Conservation (phyloP, 2,113 vertebrate genomes). For the Gallinago undulata region DNA sequence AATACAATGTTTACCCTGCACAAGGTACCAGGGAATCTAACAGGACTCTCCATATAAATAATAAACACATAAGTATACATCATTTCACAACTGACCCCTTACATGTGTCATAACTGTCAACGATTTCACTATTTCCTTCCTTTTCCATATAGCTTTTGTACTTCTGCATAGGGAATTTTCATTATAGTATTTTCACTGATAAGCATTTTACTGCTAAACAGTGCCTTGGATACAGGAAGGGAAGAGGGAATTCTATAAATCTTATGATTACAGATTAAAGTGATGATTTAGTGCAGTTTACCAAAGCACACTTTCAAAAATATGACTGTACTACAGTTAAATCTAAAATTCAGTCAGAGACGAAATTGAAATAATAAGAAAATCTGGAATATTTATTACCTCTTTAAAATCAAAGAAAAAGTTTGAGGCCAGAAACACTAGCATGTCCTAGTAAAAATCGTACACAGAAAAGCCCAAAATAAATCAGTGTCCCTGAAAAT, state of each 20-base stretch:
- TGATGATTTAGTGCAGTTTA: neutral
- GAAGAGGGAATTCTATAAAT: neutral
- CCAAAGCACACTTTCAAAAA: neutral
- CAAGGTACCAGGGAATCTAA: neutral
- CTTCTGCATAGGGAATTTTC: neutral
- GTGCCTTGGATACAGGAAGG: neutral
- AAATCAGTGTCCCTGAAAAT: neutral
- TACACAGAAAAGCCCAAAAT: neutral
- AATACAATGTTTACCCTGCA: neutral
- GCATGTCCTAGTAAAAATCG: neutral
- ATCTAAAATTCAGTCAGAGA: neutral
- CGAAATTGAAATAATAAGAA: neutral
- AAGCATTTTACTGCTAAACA: neutral
- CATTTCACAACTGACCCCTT: neutral
- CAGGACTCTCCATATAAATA: neutral
- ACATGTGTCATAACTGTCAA: fast-evolving
- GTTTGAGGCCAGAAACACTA: neutral
- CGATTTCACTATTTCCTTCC: neutral
- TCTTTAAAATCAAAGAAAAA: neutral
- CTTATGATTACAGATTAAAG: neutral
- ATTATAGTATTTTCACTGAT: neutral
- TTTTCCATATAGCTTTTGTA: neutral
- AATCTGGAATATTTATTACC: neutral
- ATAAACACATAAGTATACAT: neutral
- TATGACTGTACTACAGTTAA: neutral